phyloP scores from a whole-genome alignment of 2,797 vertebrate species.

The Oreochromis grahami region DNA sequence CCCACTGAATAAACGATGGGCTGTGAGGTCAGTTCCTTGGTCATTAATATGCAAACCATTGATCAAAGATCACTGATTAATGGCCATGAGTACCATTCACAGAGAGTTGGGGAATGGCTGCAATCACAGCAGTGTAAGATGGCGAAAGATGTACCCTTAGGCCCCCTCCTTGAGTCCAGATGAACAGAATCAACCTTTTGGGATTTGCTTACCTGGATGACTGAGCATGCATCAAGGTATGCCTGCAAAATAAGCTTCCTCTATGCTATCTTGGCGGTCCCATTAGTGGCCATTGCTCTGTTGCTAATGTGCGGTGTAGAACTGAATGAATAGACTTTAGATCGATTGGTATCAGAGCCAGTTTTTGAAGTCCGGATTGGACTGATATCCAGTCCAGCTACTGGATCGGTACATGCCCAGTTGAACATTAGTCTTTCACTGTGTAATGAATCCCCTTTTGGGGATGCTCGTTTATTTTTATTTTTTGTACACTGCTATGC shows the following conservation, averaged over 20 bases:
- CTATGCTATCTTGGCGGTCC: background rate
- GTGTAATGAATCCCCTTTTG: background rate
- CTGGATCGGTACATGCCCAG: background rate
- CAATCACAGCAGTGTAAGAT: background rate
- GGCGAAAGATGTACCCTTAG: background rate
- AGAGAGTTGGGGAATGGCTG: background rate
- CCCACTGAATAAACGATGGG: background rate
- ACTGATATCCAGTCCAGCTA: background rate
- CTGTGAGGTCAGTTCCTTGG: background rate
- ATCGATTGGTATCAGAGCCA: background rate
- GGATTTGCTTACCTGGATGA: background rate
- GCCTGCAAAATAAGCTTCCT: background rate
- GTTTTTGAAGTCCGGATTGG: background rate
- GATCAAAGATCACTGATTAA: background rate
- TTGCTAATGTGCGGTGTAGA: background rate
- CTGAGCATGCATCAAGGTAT: background rate
- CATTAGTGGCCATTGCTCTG: background rate
- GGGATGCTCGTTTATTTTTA: background rate
- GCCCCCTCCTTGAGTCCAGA: background rate
- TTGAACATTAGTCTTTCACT: background rate
- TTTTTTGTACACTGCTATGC: background rate
- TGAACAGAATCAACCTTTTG: background rate
- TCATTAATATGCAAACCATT: background rate
- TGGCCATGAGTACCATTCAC: background rate
- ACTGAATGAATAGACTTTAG: background rate